A percentile compares a stretch with the other conserved stretches of the same genome.
Conservation (phyloP, 2,113 vertebrate species). For the Enhydra lutris region DNA sequence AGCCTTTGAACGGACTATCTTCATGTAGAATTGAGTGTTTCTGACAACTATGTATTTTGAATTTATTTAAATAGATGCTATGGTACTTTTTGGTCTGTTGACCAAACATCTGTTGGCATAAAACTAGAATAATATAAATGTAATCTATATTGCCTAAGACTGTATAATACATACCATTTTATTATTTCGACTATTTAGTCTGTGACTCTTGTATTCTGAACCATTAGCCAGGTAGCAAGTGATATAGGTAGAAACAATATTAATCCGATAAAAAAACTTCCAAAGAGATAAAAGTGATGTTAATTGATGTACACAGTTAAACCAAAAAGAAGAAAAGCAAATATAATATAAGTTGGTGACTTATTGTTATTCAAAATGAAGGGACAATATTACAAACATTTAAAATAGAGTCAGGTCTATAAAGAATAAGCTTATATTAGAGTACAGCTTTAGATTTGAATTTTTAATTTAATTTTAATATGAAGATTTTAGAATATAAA, state of each 20-base stretch:
- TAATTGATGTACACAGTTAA: neutral
- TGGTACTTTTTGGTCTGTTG: neutral
- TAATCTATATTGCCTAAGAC: neutral
- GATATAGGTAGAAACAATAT: neutral
- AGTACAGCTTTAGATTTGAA: neutral
- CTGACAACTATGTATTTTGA: neutral
- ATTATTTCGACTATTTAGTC: neutral
- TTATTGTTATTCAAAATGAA: conserved; percentile 13
- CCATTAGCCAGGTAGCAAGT: neutral
- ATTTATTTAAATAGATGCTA: neutral
- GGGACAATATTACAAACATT: neutral
- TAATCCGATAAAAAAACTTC: neutral
- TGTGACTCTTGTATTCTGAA: neutral
- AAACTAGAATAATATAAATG: neutral
- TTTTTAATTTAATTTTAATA: neutral
- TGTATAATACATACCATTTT: neutral
- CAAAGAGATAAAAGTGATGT: neutral
- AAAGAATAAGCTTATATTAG: neutral
- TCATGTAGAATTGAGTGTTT: neutral
- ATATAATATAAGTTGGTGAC: neutral
- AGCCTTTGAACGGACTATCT: conserved; percentile 12
- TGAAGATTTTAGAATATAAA: neutral
- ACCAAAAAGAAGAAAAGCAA: neutral
- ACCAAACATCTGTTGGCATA: neutral
- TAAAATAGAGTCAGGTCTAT: neutral